Conservation (phyloP, 2,888 invertebrate species). For the Hemithea aestivaria region DNA sequence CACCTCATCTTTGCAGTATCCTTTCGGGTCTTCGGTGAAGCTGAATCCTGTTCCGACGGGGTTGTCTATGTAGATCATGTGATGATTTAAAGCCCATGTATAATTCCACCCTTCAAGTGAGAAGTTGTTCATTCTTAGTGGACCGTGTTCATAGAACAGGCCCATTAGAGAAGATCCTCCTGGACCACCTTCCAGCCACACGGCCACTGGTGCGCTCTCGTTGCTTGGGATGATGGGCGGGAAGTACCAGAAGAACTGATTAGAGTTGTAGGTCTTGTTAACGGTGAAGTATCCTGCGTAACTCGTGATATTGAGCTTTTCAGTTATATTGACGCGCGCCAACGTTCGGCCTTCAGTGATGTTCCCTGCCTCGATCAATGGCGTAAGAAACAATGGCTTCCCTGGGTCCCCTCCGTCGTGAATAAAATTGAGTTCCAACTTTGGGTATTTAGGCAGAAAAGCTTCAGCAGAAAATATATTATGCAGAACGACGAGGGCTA, state of each 20-base stretch:
- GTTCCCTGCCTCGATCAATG: slow-evolving; percentile 84
- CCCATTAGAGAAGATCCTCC: slow-evolving; percentile 89
- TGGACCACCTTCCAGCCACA: slow-evolving; percentile 94
- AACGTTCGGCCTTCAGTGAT: slow-evolving; percentile 81
- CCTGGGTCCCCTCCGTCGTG: slow-evolving; percentile 60
- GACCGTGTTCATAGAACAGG: slow-evolving; percentile 91
- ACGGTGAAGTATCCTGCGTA: no score
- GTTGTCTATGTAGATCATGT: no score
- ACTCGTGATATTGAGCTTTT: slow-evolving; percentile 80
- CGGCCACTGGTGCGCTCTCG: slow-evolving; percentile 83
- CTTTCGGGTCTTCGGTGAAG: slow-evolving; percentile 86
- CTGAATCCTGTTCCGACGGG: no score
- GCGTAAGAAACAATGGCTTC: slow-evolving; percentile 86
- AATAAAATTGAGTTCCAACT: slow-evolving; percentile 46
- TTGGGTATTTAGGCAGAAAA: slow-evolving; percentile 56
- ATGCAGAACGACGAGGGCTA: slow-evolving; percentile 34
- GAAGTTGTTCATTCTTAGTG: slow-evolving; percentile 61
- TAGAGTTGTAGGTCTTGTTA: no score
- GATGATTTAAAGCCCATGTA: slow-evolving; percentile 89
- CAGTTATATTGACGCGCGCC: slow-evolving; percentile 79
- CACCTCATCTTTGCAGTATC: no score
- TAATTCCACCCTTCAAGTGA: slow-evolving; percentile 82
- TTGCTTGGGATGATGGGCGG: slow-evolving; percentile 81
- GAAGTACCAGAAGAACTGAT: slow-evolving; percentile 96
- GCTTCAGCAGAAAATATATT: slow-evolving; percentile 42